These are phyloP conservation scores for Psylliodes chrysocephalus DNA, from an alignment of 2,888 invertebrate genomes.

Conservation along the genomic window DNA sequence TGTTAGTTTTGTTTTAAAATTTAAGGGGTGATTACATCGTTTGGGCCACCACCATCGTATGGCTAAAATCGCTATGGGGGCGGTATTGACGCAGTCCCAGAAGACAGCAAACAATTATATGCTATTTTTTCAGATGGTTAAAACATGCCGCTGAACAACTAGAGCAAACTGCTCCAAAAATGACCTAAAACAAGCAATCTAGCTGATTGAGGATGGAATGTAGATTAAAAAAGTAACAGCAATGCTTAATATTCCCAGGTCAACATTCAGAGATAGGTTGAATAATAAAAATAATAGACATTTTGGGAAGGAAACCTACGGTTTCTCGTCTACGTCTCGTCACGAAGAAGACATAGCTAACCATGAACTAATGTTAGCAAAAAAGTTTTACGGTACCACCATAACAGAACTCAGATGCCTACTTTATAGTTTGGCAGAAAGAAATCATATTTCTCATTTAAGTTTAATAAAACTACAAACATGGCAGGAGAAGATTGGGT, in stretches of 20 bases:
- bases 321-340: too few species aligned
- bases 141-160: too few species aligned
- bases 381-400: neutral
- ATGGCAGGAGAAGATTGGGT: slow-evolving; percentile 1
- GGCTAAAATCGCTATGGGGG: too few species aligned
- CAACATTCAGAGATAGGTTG: neutral
- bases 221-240: neutral
- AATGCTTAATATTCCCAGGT: neutral
- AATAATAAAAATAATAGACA: neutral
- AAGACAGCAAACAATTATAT: too few species aligned
- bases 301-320: neutral
- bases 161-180: too few species aligned
- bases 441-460: neutral
- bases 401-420: neutral
- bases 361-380: neutral
- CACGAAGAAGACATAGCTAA: too few species aligned
- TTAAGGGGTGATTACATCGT: too few species aligned
- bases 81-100: too few species aligned
- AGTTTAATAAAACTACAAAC: neutral
- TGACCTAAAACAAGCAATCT: neutral
- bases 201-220: neutral
- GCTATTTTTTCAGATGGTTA: too few species aligned
- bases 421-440: neutral
- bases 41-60: too few species aligned
- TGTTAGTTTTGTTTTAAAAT: too few species aligned